Evolutionary conservation across 1,140 invertebrate genomes (phyloP), one percentile per base, ranked within the genome.

Genomic region (Akabosia matsudoensis): DNA sequence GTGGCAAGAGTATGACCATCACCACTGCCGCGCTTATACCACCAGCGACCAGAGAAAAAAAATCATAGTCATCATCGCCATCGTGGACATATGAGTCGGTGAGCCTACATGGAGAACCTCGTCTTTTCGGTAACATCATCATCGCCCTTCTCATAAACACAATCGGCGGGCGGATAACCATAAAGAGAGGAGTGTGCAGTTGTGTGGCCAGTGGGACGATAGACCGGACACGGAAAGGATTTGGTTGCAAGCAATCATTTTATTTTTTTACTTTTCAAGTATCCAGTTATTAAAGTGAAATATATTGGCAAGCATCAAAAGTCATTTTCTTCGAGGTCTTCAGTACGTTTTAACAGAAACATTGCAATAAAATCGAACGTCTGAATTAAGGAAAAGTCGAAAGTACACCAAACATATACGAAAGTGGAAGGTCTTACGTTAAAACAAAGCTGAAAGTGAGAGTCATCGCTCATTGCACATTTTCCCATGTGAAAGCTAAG

Each of bases 221-320:
- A 67, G 61, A 67, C 61, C 61, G 61, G 61, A 67, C 61, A 67
- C 61, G 22, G 61, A 67, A 30, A 24, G 61, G 61, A 30, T 67
- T 67, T 31, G 31, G 61, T 30, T 67, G 10, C 31, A 3, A 30
- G 24, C 31, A 30, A 14, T 30, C 31, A 28, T n/a, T 30, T 30
- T 30, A 28, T 67, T 56, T 56, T 3, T 56, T 56, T 56, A 22
- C n/a, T n/a, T n/a, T n/a, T n/a, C n/a, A n/a, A n/a, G n/a, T n/a
- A n/a, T n/a, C n/a, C n/a, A n/a, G n/a, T n/a, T n/a, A n/a, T n/a
- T n/a, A n/a, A n/a, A n/a, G n/a, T n/a, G n/a, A n/a, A n/a, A n/a
- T n/a, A n/a, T n/a, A n/a, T n/a, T n/a, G n/a, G n/a, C n/a, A n/a
- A n/a, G n/a, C n/a, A n/a, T n/a, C n/a, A n/a, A n/a, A n/a, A n/a